These are phyloP conservation scores for Galeopsomyia nigrocyanea DNA, from an alignment of 2,888 invertebrate species.

Conservation along the genomic window DNA sequence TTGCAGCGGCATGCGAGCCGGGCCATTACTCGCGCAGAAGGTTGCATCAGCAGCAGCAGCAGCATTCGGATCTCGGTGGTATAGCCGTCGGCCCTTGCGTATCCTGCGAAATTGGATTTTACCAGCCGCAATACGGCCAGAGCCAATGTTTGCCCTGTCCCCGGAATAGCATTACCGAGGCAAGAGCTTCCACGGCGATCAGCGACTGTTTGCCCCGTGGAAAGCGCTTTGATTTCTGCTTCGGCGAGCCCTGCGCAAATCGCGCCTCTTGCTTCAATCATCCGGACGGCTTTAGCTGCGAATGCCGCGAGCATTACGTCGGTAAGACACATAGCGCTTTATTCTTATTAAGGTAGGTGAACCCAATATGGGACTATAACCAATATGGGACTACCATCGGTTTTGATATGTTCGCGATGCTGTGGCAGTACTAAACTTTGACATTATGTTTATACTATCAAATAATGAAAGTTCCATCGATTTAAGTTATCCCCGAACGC, in stretches of 20 bases:
- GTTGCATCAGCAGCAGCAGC: conserved; percentile 57
- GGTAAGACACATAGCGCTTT: too few relatives aligned
- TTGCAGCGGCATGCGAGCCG: conserved; percentile 72
- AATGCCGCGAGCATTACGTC: conserved; percentile 70
- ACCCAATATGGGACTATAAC: too few relatives aligned
- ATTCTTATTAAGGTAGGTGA: too few relatives aligned
- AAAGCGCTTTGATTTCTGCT: conserved; percentile 68
- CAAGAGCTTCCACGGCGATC: conserved; percentile 65
- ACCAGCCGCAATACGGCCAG: conserved; percentile 74
- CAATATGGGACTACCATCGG: too few relatives aligned
- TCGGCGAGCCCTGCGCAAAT: conserved; percentile 69
- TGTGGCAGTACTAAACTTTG: too few relatives aligned
- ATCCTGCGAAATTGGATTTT: conserved; percentile 70
- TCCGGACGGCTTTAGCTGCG: conserved; percentile 66
- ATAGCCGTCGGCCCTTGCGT: conserved; percentile 52
- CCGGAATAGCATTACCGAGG: conserved; percentile 68
- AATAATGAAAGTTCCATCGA: too few relatives aligned
- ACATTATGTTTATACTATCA: too few relatives aligned
- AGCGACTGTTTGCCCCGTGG: conserved; percentile 68
- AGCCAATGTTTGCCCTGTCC: conserved; percentile 74
- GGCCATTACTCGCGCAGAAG: conserved; percentile 68
- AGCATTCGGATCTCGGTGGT: conserved; percentile 46
- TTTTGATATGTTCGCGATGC: too few relatives aligned
- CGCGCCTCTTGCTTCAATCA: conserved; percentile 66
- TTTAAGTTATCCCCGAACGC: too few relatives aligned